These are phyloP conservation scores for Zaprionus bogoriensis DNA, from an alignment of 2,888 invertebrate species.

Conservation along the genomic window DNA sequence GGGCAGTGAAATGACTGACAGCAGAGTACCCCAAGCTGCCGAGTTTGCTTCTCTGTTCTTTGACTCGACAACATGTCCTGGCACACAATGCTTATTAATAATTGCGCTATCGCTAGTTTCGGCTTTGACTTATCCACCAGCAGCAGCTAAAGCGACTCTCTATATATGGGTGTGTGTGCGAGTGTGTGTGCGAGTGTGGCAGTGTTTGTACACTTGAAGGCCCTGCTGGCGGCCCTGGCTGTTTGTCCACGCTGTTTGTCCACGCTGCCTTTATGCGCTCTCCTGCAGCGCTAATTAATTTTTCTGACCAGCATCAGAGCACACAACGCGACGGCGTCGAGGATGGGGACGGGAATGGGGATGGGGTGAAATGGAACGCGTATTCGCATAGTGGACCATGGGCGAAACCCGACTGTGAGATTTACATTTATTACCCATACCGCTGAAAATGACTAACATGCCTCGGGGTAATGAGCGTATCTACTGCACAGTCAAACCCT, in stretches of 20 bases:
- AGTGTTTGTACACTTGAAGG: conserved; percentile 22
- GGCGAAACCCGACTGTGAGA: conserved; percentile 48
- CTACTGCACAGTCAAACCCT: neutral
- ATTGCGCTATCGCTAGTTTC: conserved; percentile 54
- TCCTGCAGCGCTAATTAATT: conserved; percentile 78
- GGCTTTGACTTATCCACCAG: conserved; percentile 44
- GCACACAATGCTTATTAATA: conserved; percentile 63
- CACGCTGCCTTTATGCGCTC: conserved; percentile 54
- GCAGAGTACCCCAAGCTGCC: neutral
- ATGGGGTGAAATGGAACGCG: too few species aligned
- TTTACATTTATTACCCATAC: conserved; percentile 74
- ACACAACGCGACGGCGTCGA: conserved; percentile 32
- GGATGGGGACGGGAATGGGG: neutral
- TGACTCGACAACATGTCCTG: conserved; percentile 11
- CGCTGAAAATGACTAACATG: conserved; percentile 57
- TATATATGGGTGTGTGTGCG: neutral
- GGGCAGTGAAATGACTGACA: conserved; percentile 16
- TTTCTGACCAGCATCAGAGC: conserved; percentile 66
- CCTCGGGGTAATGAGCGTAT: conserved; percentile 61
- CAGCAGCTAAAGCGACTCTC: conserved; percentile 10
- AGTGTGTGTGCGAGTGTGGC: conserved; percentile 13
- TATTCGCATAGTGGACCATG: too few species aligned
- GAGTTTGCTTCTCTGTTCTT: neutral
- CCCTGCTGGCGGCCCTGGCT: conserved; percentile 7
- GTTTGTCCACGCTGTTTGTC: too few species aligned